These are phyloP conservation scores for Latheticus oryzae DNA, from an alignment of 2,888 invertebrate genomes.

Conservation along the genomic window DNA sequence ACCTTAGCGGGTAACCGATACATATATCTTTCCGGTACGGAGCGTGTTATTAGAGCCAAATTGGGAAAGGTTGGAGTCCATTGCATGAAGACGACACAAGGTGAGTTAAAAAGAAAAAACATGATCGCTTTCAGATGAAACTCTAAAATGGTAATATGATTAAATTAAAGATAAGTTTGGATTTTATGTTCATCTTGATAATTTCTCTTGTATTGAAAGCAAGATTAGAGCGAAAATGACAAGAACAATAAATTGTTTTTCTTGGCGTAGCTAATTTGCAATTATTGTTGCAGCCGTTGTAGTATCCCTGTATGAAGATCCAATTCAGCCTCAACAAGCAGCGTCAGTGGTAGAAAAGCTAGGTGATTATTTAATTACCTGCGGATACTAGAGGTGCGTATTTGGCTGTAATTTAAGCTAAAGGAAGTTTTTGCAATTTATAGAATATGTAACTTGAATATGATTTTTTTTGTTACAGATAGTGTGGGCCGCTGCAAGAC, in stretches of 20 bases:
- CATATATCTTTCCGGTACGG: constrained; percentile 95
- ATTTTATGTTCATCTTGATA: too few relatives aligned
- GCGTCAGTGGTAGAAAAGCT: constrained; percentile 97
- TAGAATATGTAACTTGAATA: not conserved
- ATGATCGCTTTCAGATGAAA: too few relatives aligned
- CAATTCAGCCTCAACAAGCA: constrained; percentile 96
- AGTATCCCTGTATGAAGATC: constrained; percentile 94
- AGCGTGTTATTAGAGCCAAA: constrained; percentile 93
- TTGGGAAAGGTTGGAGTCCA: constrained; percentile 93
- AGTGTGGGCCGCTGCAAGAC: constrained; percentile 64
- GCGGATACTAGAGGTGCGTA: constrained; percentile 89
- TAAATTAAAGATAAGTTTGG: too few relatives aligned
- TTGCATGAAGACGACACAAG: constrained; percentile 96
- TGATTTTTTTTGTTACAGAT: constrained; percentile 60
- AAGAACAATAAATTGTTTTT: too few relatives aligned
- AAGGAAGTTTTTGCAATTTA: constrained; percentile 11
- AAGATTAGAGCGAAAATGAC: too few relatives aligned
- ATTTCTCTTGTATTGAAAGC: too few relatives aligned
- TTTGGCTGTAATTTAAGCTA: constrained; percentile 1
- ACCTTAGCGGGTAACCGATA: constrained; percentile 93
- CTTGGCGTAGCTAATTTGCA: too few relatives aligned
- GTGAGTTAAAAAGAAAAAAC: constrained; percentile 70
- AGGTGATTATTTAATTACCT: constrained; percentile 96
- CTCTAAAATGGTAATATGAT: too few relatives aligned
- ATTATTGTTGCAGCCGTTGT: constrained; percentile 88